A percentile compares a stretch with the other conserved stretches of the same genome.
phyloP scores from a whole-genome alignment of 64 coral and sea anemone genomes.

The Montipora foliosa region DNA sequence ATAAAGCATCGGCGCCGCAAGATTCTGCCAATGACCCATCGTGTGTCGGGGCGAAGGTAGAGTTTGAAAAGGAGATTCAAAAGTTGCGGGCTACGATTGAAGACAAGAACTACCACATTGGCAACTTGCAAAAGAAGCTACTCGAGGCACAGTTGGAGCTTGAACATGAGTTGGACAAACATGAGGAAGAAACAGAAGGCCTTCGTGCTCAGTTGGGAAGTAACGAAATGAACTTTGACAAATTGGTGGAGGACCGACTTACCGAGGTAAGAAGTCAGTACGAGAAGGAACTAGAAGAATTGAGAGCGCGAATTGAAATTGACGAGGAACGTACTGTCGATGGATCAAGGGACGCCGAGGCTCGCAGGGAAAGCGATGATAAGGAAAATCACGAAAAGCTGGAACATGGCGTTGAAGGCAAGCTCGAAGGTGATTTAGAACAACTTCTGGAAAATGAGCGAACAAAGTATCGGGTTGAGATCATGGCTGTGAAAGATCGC shows the following conservation, averaged over 20 bases:
- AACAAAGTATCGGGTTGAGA: constrained; percentile 87
- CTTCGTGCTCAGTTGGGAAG: constrained; percentile 69
- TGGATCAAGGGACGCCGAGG: constrained; percentile 52
- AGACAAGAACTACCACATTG: constrained; percentile 93
- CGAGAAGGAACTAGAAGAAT: constrained; percentile 77
- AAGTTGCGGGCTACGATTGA: constrained; percentile 72
- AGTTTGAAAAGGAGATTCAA: constrained; percentile 83
- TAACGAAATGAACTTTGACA: constrained; percentile 46
- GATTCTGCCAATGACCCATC: constrained; percentile 41
- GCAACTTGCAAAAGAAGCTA: constrained; percentile 86
- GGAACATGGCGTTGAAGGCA: not conserved
- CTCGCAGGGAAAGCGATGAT: constrained; percentile 24
- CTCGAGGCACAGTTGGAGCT: constrained; percentile 87
- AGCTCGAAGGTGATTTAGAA: constrained; percentile 60
- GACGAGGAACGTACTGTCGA: constrained; percentile 63
- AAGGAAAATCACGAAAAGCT: constrained; percentile 82
- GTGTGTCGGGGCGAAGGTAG: constrained; percentile 45
- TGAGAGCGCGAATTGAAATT: constrained; percentile 69
- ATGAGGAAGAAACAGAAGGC: constrained; percentile 81
- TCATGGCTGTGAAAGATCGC: constrained; percentile 92
- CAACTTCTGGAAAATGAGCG: constrained; percentile 79
- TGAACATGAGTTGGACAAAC: constrained; percentile 88
- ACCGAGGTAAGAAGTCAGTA: constrained; percentile 69
- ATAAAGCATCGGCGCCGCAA: constrained; percentile 15
- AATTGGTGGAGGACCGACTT: constrained; percentile 54